Percentiles rank a stretch among this genome's conserved stretches.
phyloP scores from a whole-genome alignment of 1,140 invertebrate genomes.

The Drosophila jambulina region DNA sequence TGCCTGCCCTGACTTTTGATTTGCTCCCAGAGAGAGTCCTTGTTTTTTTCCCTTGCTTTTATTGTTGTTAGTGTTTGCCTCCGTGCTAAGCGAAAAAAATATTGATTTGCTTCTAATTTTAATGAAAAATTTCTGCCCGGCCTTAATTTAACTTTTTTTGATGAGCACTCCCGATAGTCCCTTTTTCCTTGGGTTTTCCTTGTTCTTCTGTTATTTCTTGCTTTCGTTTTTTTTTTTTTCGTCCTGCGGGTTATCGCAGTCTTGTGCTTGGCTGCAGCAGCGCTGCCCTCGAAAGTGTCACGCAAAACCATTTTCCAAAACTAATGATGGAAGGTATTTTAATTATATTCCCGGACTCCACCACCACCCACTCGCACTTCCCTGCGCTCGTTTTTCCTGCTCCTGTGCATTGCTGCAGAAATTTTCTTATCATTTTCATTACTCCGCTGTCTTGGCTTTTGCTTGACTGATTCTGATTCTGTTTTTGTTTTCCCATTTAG shows the following conservation, averaged over 20 bases:
- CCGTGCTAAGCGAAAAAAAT: constrained; percentile 58
- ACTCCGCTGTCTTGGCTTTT: constrained; percentile 75
- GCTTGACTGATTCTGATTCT: constrained; percentile 77
- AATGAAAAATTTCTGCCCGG: constrained; percentile 71
- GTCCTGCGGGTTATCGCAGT: constrained; percentile 74
- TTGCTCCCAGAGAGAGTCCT: constrained; percentile 33
- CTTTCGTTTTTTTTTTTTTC: constrained; percentile 26
- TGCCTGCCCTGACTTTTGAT: constrained; percentile 72
- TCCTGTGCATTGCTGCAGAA: constrained; percentile 80
- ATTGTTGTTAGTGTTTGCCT: constrained; percentile 10
- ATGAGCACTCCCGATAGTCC: constrained; percentile 70
- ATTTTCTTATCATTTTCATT: constrained; percentile 84
- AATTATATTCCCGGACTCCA: constrained; percentile 66
- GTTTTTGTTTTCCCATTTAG: constrained; percentile 43
- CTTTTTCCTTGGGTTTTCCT: constrained; percentile 25
- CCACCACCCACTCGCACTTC: background rate
- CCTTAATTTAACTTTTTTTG: constrained; percentile 82
- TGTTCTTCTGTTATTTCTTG: constrained; percentile 14
- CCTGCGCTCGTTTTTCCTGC: constrained; percentile 34
- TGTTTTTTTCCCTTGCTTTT: background rate
- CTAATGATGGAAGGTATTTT: constrained; percentile 84
- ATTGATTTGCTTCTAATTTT: constrained; percentile 84
- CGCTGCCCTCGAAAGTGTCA: constrained; percentile 73
- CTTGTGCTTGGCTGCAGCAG: constrained; percentile 72
- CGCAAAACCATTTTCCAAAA: constrained; percentile 70